Evolutionary conservation across 1,140 invertebrate species (phyloP).

Genomic region (Andrena cerasifolii): DNA sequence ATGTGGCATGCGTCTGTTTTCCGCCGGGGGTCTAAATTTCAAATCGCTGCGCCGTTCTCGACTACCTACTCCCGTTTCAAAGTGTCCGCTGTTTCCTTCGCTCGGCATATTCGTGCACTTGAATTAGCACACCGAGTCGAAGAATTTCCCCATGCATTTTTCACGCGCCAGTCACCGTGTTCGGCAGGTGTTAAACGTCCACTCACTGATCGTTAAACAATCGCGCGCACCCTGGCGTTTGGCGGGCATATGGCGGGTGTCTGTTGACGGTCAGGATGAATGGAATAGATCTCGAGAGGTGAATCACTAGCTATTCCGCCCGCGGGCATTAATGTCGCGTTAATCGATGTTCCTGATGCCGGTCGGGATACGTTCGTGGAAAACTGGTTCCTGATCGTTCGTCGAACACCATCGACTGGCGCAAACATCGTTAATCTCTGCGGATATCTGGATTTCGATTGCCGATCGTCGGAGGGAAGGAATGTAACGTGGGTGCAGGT

Average conservation of each 20-base stretch:
- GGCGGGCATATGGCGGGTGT: background rate
- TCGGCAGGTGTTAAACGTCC: slow-evolving; percentile 50
- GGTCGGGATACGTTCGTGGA: slow-evolving; percentile 30
- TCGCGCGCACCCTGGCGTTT: background rate
- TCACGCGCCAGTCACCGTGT: background rate
- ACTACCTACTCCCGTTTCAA: too few species aligned
- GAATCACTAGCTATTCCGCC: slow-evolving; percentile 55
- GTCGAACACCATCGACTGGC: background rate
- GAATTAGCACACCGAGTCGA: background rate
- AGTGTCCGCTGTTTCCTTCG: too few species aligned
- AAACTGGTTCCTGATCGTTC: slow-evolving; percentile 28
- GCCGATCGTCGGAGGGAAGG: background rate
- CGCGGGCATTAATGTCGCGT: slow-evolving; percentile 41
- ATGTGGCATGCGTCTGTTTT: too few species aligned
- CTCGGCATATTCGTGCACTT: too few species aligned
- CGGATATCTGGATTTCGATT: background rate
- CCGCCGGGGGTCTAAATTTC: too few species aligned
- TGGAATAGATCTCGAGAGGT: slow-evolving; percentile 26
- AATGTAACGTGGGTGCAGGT: too few species aligned
- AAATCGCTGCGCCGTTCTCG: too few species aligned
- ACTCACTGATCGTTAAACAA: slow-evolving; percentile 37
- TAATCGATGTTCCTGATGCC: slow-evolving; percentile 24
- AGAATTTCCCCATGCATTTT: background rate
- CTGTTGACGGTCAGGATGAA: slow-evolving; percentile 33
- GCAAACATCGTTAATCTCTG: slow-evolving; percentile 13